These are phyloP conservation scores for Enteromius mattozi DNA, from an alignment of 2,797 vertebrate genomes.

Conservation along the genomic window DNA sequence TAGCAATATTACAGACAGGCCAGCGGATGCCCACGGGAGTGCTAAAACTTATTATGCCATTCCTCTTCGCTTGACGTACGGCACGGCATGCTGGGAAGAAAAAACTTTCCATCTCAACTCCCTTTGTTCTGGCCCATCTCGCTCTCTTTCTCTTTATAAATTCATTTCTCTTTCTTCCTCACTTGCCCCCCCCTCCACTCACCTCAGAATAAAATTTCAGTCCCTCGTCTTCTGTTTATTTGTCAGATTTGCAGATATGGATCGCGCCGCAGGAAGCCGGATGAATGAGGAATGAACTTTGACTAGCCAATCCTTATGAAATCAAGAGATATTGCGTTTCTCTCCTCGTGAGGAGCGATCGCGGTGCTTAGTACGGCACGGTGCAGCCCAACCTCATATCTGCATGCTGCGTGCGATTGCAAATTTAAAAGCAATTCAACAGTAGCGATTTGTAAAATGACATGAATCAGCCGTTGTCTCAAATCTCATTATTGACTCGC, in stretches of 20 bases:
- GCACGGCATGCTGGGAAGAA: constrained; percentile 70
- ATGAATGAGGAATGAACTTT: constrained; percentile 27
- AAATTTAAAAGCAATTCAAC: constrained; percentile 42
- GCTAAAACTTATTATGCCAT: constrained; percentile 82
- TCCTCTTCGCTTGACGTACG: constrained; percentile 81
- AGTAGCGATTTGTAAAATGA: constrained; percentile 46
- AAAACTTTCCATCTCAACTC: constrained; percentile 43
- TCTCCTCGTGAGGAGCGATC: background rate
- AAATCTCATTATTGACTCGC: constrained; percentile 44
- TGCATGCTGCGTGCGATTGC: constrained; percentile 20
- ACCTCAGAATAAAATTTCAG: constrained; percentile 23
- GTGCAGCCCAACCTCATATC: background rate
- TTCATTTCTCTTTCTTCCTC: constrained; percentile 16
- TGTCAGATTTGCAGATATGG: constrained; percentile 25
- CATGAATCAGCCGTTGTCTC: constrained; percentile 37
- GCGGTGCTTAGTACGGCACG: background rate
- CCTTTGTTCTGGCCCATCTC: constrained; percentile 36
- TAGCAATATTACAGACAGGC: constrained; percentile 79
- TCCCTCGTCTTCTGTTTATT: constrained; percentile 21
- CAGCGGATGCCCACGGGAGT: constrained; percentile 72
- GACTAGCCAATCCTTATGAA: constrained; percentile 15
- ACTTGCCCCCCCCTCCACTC: background rate
- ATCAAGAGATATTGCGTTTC: constrained; percentile 18
- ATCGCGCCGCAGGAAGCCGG: constrained; percentile 14
- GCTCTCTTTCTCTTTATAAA: constrained; percentile 38